phyloP scores from a whole-genome alignment of 2,113 vertebrate genomes.

The Pedetes capensis region DNA sequence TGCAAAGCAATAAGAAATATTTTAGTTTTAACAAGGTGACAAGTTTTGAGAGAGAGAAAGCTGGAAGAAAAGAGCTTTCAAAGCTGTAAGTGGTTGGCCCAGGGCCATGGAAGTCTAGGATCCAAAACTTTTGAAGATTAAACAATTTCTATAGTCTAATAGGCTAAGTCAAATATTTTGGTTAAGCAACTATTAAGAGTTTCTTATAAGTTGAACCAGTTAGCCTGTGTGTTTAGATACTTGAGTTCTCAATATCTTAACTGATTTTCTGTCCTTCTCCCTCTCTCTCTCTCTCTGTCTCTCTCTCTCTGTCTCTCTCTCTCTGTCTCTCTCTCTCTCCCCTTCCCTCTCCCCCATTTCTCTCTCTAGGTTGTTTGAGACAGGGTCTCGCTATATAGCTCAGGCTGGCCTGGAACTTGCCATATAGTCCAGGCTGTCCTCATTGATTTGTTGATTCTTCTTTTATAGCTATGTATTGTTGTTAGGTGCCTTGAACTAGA shows the following conservation, averaged over 20 bases:
- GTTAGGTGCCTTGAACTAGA: too few relatives aligned
- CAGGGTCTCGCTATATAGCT: too few relatives aligned
- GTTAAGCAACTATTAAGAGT: not conserved
- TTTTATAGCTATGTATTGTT: not conserved
- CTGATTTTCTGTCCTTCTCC: too few relatives aligned
- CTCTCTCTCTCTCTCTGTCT: too few relatives aligned
- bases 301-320: too few relatives aligned
- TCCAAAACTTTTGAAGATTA: slow-evolving; percentile 17
- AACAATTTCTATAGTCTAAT: slow-evolving; percentile 34
- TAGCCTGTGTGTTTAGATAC: not conserved
- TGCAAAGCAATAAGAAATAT: slow-evolving; percentile 51
- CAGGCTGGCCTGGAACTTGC: too few relatives aligned
- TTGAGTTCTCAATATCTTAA: not conserved
- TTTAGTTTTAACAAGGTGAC: slow-evolving; percentile 66
- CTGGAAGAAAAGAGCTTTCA: slow-evolving; percentile 37
- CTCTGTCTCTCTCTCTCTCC: too few relatives aligned
- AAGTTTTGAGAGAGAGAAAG: slow-evolving; percentile 55
- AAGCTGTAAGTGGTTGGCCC: slow-evolving; percentile 1
- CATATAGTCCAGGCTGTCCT: too few relatives aligned
- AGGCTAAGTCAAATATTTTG: not conserved
- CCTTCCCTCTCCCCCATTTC: too few relatives aligned
- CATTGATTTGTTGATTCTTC: too few relatives aligned
- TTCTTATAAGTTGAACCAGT: slow-evolving; percentile 10
- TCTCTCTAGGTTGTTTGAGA: too few relatives aligned
- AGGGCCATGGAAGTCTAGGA: not conserved